Percentiles rank a stretch among this genome's conserved stretches.
phyloP scores from a whole-genome alignment of 2,113 vertebrate genomes.

The Amphilophus citrinellus region DNA sequence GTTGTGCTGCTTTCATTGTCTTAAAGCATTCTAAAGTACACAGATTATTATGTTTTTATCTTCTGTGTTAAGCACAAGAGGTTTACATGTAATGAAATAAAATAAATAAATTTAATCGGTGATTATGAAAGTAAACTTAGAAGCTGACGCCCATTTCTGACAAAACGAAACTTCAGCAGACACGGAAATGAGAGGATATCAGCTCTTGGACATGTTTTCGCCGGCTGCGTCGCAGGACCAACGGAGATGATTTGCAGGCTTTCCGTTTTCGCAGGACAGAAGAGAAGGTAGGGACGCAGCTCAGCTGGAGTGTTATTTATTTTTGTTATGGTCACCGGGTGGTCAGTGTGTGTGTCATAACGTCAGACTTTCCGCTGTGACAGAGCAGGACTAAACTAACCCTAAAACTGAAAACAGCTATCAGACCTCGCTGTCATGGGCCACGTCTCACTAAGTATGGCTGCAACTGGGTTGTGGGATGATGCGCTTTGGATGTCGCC shows the following conservation, averaged over 20 bases:
- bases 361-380: neutral
- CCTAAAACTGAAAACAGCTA: neutral
- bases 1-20: too few relatives aligned
- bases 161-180: conserved; percentile 75
- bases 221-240: neutral
- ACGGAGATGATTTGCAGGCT: neutral
- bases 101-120: neutral
- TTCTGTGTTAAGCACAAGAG: too few relatives aligned
- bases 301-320: neutral
- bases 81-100: too few relatives aligned
- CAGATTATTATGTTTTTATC: too few relatives aligned
- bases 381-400: neutral
- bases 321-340: neutral
- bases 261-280: neutral
- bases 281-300: neutral
- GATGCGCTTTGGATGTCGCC: accelerated
- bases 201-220: neutral
- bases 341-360: neutral
- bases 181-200: conserved; percentile 24
- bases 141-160: conserved; percentile 69
- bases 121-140: neutral
- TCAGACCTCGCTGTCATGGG: neutral
- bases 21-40: too few relatives aligned
- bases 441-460: neutral
- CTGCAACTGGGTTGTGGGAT: neutral